Base-by-base conservation (phyloP, 2,113 vertebrate genomes). In the Orientallactaga bullata region DNA sequence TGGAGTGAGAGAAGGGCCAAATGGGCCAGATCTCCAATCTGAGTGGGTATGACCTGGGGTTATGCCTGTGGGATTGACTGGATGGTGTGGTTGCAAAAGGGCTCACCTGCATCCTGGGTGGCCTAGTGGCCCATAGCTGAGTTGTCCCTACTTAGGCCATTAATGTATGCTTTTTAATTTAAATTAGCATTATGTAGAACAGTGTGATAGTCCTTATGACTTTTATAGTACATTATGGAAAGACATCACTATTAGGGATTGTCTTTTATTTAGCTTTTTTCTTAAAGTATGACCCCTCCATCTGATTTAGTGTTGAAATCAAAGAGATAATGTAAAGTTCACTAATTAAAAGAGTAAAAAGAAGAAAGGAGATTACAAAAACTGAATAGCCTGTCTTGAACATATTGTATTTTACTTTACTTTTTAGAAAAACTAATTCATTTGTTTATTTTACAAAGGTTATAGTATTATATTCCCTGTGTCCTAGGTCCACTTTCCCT, bases 291-390 rank as follows among this genome's bases (percentile, higher is more conserved):
- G 92, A 81, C 28, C 23, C 12, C 35, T 5, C n/a, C 26, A 51
- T 6, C 8, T 78, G 87, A 69, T 4, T 51, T 84, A 85, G 68
- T 88, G 28, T 35, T 90, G 28, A 58, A 85, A 95, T 71, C 42
- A 86, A 89, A 93, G 61, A 92, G 78, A 18, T 83, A 47, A 60
- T 77, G 87, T 90, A 93, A 73, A 86, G 26, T 32, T 4, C 5
- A 82, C 24, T 84, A 88, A 85, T 83, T 89, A 89, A 86, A 88
- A 91, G 51, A 79, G 18, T 85, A 85, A 81, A 55, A 90, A 42
- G 88, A 78, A 84, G 47, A 28, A 35, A 88, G 88, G 90, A 21
- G 15, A 71, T 20, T 93, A 71, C 47, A 79, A 95, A 90, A 86
- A n/a, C 68, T 87, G 51, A 77, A 66, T 17, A 85, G 8, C 13